Evolutionary conservation across 2,888 invertebrate species (phyloP).

Genomic region (Eristalis intricaria): DNA sequence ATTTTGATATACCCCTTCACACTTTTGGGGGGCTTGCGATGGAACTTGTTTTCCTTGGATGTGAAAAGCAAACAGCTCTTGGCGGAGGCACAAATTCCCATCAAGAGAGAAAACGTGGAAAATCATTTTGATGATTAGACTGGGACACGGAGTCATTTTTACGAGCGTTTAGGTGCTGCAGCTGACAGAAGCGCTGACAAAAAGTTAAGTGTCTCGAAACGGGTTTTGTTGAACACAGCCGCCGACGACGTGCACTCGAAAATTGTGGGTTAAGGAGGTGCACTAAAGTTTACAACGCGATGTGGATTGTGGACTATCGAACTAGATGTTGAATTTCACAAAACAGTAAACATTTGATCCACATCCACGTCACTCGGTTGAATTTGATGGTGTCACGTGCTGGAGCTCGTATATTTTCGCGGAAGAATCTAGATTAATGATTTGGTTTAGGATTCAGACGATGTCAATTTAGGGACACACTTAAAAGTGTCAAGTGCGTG

Average conservation of each 20-base stretch:
- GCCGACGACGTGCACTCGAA: not conserved
- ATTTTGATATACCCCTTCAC: not conserved
- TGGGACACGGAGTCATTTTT: not conserved
- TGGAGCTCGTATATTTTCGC: not conserved
- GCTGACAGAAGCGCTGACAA: not conserved
- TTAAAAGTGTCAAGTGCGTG: not conserved
- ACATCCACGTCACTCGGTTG: not conserved
- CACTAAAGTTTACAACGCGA: not conserved
- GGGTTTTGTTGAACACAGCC: not conserved
- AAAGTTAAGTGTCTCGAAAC: not conserved
- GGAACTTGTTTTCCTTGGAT: not conserved
- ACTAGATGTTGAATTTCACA: not conserved
- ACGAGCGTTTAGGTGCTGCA: conserved; percentile 7
- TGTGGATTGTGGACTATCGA: not conserved
- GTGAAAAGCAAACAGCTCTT: conserved; percentile 3
- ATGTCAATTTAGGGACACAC: not conserved
- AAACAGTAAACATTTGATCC: not conserved
- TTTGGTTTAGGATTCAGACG: too few species aligned
- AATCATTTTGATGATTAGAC: conserved; percentile 3
- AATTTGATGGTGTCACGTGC: not conserved
- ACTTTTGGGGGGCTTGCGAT: not conserved
- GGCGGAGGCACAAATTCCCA: not conserved
- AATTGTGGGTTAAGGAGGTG: not conserved
- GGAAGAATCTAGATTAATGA: not conserved
- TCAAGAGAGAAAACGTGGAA: conserved; percentile 1